Evolutionary conservation across 2,113 vertebrate species (phyloP).

Genomic region (Acrocephalus kingi): DNA sequence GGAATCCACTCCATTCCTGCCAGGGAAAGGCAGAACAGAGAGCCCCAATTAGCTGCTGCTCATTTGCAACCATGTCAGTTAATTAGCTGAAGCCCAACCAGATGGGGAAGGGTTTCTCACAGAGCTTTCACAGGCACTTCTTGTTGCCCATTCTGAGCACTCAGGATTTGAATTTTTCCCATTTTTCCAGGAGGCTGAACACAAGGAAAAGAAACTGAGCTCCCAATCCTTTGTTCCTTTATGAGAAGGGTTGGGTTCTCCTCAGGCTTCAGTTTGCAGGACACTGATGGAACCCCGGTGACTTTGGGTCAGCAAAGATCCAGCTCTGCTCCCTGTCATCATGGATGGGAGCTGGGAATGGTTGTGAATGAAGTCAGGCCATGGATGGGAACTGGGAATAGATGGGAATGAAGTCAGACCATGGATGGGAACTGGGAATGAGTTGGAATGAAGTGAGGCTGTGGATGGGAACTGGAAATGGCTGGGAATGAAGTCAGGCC

Average conservation of each 20-base stretch:
- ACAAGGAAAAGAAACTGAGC: neutral
- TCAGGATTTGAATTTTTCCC: neutral
- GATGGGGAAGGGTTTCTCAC: conserved; percentile 30
- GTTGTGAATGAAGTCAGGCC: neutral
- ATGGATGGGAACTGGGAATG: neutral
- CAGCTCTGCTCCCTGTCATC: neutral
- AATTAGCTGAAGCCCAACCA: conserved; percentile 23
- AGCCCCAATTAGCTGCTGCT: conserved; percentile 23
- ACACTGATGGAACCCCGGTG: neutral
- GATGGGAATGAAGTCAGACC: no score
- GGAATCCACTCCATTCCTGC: neutral
- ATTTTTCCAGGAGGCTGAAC: neutral
- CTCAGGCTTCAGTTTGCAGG: neutral
- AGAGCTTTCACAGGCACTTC: neutral
- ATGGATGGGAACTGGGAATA: neutral
- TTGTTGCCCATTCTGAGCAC: neutral
- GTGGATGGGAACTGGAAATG: neutral
- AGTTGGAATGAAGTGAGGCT: neutral
- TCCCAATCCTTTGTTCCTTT: neutral
- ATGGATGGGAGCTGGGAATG: neutral
- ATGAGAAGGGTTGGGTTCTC: neutral
- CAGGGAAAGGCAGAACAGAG: neutral
- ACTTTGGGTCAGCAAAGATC: neutral
- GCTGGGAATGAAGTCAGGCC: neutral
- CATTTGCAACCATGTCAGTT: conserved; percentile 2